phyloP scores from a whole-genome alignment of 2,888 invertebrate species.

The Watsonalla cultraria region DNA sequence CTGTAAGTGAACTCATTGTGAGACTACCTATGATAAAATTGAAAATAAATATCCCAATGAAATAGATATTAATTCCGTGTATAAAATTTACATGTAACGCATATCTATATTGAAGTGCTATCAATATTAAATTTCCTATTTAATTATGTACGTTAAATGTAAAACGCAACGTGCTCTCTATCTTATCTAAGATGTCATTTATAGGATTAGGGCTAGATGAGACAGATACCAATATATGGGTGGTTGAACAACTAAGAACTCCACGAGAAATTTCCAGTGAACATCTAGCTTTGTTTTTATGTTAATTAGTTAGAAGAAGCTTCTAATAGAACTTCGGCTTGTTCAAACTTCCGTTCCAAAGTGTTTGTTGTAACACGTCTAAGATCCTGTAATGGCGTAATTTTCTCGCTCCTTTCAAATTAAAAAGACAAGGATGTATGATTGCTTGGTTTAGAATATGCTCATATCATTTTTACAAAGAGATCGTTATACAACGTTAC shows the following conservation, averaged over 20 bases:
- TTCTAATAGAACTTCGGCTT: constrained; percentile 29
- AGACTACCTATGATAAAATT: background rate
- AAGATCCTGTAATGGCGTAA: constrained; percentile 29
- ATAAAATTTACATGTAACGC: constrained; percentile 28
- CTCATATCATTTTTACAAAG: constrained; percentile 45
- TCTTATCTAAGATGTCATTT: constrained; percentile 73
- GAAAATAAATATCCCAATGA: background rate
- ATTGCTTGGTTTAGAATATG: constrained; percentile 30
- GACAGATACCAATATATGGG: constrained; percentile 65
- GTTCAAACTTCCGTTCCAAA: constrained; percentile 63
- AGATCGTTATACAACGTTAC: constrained; percentile 26
- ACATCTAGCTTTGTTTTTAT: constrained; percentile 73
- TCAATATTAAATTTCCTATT: constrained; percentile 36
- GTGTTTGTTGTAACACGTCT: constrained; percentile 48
- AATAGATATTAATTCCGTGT: constrained; percentile 3
- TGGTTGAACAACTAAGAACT: constrained; percentile 61
- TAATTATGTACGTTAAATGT: constrained; percentile 41
- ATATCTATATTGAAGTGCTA: constrained; percentile 32
- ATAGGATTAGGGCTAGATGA: constrained; percentile 73
- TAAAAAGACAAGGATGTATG: constrained; percentile 21
- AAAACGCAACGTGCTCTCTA: constrained; percentile 37
- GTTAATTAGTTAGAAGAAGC: constrained; percentile 63
- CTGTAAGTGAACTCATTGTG: too few relatives aligned
- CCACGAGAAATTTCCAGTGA: constrained; percentile 68
- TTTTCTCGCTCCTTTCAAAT: constrained; percentile 18